These are phyloP conservation scores for Crepidodera aurea DNA, from an alignment of 2,888 invertebrate species.

Conservation along the genomic window DNA sequence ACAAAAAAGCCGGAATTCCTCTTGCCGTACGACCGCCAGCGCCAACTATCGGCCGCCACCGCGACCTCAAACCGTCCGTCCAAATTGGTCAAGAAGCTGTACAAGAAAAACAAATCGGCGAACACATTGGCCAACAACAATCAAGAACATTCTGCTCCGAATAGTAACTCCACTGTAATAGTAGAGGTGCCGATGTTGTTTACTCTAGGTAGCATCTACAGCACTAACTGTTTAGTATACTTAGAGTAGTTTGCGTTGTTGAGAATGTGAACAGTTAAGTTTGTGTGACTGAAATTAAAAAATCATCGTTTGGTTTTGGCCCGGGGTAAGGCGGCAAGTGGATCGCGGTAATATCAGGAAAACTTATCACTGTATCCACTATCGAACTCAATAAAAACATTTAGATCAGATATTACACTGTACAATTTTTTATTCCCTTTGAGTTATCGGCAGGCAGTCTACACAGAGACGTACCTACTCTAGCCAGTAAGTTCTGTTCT, in stretches of 20 bases:
- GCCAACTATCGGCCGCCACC: constrained; percentile 2
- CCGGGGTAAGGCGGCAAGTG: too few species aligned
- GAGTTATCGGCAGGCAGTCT: too few species aligned
- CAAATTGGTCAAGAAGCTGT: constrained; percentile 59
- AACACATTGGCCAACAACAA: constrained; percentile 32
- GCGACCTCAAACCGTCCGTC: constrained; percentile 20
- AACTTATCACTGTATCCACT: too few species aligned
- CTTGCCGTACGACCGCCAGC: constrained; percentile 50
- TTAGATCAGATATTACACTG: too few species aligned
- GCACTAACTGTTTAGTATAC: constrained; percentile 72
- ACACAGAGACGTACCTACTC: too few species aligned
- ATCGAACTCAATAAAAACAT: too few species aligned
- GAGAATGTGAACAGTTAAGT: background rate
- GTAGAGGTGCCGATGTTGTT: constrained; percentile 71
- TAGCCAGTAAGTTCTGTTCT: too few species aligned
- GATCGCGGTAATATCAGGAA: too few species aligned
- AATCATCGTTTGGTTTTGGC: too few species aligned
- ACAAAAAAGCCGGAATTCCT: constrained; percentile 57
- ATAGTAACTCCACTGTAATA: constrained; percentile 57
- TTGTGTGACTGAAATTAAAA: too few species aligned
- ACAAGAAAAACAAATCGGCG: constrained; percentile 59
- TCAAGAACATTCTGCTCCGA: constrained; percentile 41
- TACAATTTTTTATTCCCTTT: too few species aligned
- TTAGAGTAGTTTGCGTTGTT: constrained; percentile 62
- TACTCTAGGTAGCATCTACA: constrained; percentile 72